A percentile compares a stretch with the other conserved stretches of the same genome.
These are phyloP conservation scores for Quadroppia sp. DNA, from an alignment of 2,888 invertebrate species.

Conservation along the genomic window DNA sequence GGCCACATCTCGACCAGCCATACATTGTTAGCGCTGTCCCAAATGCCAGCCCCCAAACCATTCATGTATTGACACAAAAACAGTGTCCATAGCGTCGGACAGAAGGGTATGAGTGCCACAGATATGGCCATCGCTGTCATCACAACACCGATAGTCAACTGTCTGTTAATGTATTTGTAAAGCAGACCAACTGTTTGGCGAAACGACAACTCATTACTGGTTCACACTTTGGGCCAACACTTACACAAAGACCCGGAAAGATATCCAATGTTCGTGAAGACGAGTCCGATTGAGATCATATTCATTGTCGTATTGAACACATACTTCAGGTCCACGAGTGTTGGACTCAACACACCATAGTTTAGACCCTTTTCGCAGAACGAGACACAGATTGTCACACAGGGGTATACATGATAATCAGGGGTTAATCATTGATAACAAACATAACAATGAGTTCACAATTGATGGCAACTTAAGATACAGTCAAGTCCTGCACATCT, in stretches of 20 bases:
- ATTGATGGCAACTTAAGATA: too few species aligned
- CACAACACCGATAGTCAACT: slow-evolving; percentile 5
- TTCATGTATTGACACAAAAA: neutral
- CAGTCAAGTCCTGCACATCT: too few species aligned
- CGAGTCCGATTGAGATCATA: neutral
- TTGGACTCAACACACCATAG: neutral
- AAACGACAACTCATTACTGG: neutral
- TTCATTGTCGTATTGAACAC: slow-evolving; percentile 4
- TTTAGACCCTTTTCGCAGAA: slow-evolving; percentile 1
- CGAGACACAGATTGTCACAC: too few species aligned
- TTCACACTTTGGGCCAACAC: neutral
- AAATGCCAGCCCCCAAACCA: slow-evolving; percentile 16
- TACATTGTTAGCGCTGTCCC: slow-evolving; percentile 28
- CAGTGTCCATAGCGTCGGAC: neutral
- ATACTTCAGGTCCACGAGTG: slow-evolving; percentile 29
- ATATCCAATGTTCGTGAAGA: neutral
- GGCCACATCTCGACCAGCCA: slow-evolving; percentile 43
- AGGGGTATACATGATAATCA: too few species aligned
- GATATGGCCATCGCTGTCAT: neutral
- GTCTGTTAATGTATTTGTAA: slow-evolving; percentile 38
- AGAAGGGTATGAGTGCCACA: slow-evolving; percentile 16
- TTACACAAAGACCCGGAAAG: slow-evolving; percentile 12
- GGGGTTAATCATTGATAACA: too few species aligned
- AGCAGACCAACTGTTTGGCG: neutral
- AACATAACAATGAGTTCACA: too few species aligned